Evolutionary conservation across 2,888 invertebrate genomes (phyloP), one percentile per base, ranked within the genome.

Genomic region (Rotaria magnacalcarata): DNA sequence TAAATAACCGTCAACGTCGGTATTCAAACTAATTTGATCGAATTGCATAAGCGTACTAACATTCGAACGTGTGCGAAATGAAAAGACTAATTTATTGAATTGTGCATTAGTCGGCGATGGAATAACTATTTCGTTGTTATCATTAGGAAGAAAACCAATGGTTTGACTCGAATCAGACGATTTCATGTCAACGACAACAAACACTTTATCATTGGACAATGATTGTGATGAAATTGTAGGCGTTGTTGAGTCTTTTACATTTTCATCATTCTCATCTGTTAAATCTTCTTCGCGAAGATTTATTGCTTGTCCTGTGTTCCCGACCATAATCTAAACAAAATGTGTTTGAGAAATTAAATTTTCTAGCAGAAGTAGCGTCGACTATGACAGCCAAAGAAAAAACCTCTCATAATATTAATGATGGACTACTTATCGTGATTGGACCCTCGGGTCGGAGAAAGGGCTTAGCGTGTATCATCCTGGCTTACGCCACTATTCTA

Each of bases 111-210:
- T 47, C 19, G n/a, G 10, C 34, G 67, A 67, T 47, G 80, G 80
- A 10, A 47, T 11, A 47, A 47, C 14, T 24, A 80, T 47, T 80
- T 43, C 80, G n/a, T 10, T 47, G 47, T 80, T 47, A 80, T 80
- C 80, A 41, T 24, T 80, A 16, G 47, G 80, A 80, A 47, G 11
- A 47, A 80, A 80, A 47, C 47, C 43, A 47, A 80, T 47, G 10
- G 47, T 80, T n/a, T 47, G 43, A 19, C 41, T 47, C 5, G 19
- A 19, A 34, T 67, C 34, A 2, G 67, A 27, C n/a, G 80, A 47
- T 47, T 80, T 47, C 80, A 80, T 80, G 47, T 80, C 80, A n/a
- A 80, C 80, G 47, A 80, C 24, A 80, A 80, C 80, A 80, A 80
- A 80, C 3, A 80, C 47, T 47, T 80, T 80, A n/a, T 80, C 80